A percentile compares a stretch with the other conserved stretches of the same genome.
Conservation (phyloP, 2,113 vertebrate species). For the Macrotis lagotis region DNA sequence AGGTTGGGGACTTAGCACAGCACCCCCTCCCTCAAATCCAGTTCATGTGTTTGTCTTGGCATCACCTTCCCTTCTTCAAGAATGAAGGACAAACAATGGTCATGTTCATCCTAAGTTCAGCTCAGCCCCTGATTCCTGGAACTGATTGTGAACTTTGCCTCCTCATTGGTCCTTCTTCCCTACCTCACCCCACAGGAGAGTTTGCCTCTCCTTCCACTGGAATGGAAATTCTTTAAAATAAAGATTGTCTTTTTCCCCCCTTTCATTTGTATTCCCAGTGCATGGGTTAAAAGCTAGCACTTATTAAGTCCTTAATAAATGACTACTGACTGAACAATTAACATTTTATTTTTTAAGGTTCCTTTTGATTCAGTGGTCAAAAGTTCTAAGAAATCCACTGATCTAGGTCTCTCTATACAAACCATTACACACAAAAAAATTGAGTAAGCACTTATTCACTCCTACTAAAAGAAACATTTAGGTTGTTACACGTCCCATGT, state of each 20-base stretch:
- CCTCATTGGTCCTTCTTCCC: not conserved
- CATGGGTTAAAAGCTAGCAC: not conserved
- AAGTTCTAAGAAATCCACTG: not conserved
- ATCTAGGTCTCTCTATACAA: not conserved
- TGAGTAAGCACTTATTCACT: not conserved
- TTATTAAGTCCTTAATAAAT: not conserved
- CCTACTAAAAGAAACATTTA: not conserved
- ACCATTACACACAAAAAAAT: not conserved
- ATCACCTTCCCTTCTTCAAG: too few species aligned
- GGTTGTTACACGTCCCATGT: constrained; percentile 50
- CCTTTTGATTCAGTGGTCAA: not conserved
- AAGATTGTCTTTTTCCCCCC: not conserved
- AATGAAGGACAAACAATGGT: too few species aligned
- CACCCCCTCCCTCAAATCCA: too few species aligned
- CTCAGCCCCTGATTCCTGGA: not conserved
- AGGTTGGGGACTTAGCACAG: too few species aligned
- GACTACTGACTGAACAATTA: not conserved
- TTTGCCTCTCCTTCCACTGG: not conserved
- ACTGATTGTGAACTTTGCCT: not conserved
- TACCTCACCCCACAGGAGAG: not conserved
- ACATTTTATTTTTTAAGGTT: not conserved
- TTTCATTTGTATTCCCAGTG: not conserved
- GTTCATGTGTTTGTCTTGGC: too few species aligned
- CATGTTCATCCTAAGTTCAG: not conserved
- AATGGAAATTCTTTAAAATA: not conserved